Evolutionary conservation across 2,113 vertebrate species (phyloP), one percentile per base, ranked within the genome.

Genomic region (Onychorhynchus coronatus): DNA sequence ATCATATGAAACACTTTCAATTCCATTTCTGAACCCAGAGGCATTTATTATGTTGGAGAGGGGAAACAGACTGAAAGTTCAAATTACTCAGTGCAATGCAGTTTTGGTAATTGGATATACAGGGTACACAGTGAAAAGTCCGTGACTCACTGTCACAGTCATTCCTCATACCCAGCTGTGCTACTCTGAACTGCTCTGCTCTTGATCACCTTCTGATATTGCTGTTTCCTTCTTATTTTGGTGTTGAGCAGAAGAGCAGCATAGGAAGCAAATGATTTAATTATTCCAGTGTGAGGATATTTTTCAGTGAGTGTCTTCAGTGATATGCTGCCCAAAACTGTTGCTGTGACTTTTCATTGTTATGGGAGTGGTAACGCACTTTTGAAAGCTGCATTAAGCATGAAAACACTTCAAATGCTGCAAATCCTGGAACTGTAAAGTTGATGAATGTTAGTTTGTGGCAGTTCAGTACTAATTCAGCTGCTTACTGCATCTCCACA

Each of bases 61-160:
- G 63, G 82, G 53, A 79, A 73, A 39, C n/a, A 56, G 65, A 22
- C 37, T 90, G 72, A 33, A 83, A 84, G 76, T 71, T 95, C 21
- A 55, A 46, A 73, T 93, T 86, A 47, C 89, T 89, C 47, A 19
- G 5, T 66, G 55, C 92, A 89, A 91, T 71, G 95, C 39, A 59
- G 23, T 74, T 92, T 84, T 91, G 81, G 76, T 86, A 93, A 84
- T 28, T 77, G 59, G 79, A 86, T 96, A 66, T 53, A n/a, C 28
- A 14, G 33, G n/a, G 55, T 18, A 30, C 0, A 3, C 41, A 50
- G 53, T 67, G 86, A 50, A 30, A 61, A 18, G 31, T 47, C 37
- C 42, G 25, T 80, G 79, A 67, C 55, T 90, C 82, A 11, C 31
- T 83, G 0, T 16, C 4, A 6, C 41, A 47, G 55, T 25, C 18